Base-by-base conservation (phyloP, 2,797 vertebrate species). In the Selene dorsalis region DNA sequence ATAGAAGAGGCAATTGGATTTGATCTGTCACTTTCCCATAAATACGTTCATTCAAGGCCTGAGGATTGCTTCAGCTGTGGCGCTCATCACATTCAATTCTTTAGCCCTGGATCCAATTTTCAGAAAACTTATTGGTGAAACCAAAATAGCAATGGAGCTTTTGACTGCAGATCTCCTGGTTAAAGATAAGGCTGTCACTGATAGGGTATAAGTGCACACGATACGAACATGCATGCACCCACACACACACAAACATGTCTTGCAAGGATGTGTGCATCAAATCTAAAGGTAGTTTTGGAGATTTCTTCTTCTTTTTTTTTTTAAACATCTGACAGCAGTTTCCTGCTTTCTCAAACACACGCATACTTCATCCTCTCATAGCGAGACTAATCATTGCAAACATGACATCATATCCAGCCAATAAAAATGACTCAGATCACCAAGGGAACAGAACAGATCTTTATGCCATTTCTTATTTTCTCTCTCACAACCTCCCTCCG, bases 21-120 rank as follows among this genome's bases (percentile, higher is more conserved):
- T 88, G 84, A 93, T 90, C 77, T 64, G 87, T 90, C 84, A 84
- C 74, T 88, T 90, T 91, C 83, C 79, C 60, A 69, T 84, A 91
- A 91, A 91, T 86, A 74, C 52, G 59, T 85, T 86, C 84, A 84
- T 84, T 87, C 84, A 68, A 70, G 61, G 79, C 66, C 80, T 1
- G 53, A n/a, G 82, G 80, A 90, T 88, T 87, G 83, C 90, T 85
- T 89, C 87, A 81, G 83, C 85, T 87, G 86, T 22, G 84, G 47
- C 0, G 73, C 85, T 91, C 87, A 85, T 90, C 77, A 50, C 83
- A 81, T 89, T 88, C 84, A 87, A 89, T 92, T 87, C 86, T 88
- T 85, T 80, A 80, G 68, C 75, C 71, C 73, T 62, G 68, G 78
- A 91, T 92, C 84, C 89, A 93, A 90, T 93, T 93, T 89, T 90